A percentile compares a stretch with the other conserved stretches of the same genome.
phyloP scores from a whole-genome alignment of 2,113 vertebrate species.

The Psammodynastes pulverulentus region DNA sequence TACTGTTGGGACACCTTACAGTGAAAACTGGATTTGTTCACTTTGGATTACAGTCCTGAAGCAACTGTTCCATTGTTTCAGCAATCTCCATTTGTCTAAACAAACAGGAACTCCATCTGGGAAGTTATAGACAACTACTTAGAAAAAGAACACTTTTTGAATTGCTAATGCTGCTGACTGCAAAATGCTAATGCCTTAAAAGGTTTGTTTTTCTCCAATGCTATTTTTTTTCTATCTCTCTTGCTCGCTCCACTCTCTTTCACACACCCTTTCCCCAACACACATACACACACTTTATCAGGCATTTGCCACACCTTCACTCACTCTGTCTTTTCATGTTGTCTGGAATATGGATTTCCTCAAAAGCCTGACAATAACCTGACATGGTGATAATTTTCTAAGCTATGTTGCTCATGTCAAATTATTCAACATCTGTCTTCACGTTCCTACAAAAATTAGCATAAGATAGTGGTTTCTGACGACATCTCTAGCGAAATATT shows the following conservation, averaged over 20 bases:
- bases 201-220: not conserved
- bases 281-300: not conserved
- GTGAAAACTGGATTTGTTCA: constrained; percentile 4
- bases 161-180: constrained; percentile 31
- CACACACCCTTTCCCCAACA: not conserved
- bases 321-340: constrained; percentile 23
- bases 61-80: not conserved
- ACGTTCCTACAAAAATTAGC: constrained; percentile 81
- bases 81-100: constrained; percentile 8
- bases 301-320: not conserved
- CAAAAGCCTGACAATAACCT: constrained; percentile 46
- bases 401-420: constrained; percentile 75
- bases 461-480: constrained; percentile 80
- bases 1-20: not conserved
- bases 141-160: not conserved
- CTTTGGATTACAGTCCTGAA: constrained; percentile 20
- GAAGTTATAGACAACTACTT: not conserved
- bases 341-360: constrained; percentile 48
- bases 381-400: constrained; percentile 75
- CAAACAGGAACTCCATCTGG: not conserved
- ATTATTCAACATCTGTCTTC: constrained; percentile 82
- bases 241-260: too few species aligned
- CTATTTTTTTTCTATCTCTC: not conserved
- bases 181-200: constrained; percentile 16
- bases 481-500: constrained; percentile 81